Evolutionary conservation across 2,113 vertebrate species (phyloP).

Genomic region (Dasyprocta punctata): DNA sequence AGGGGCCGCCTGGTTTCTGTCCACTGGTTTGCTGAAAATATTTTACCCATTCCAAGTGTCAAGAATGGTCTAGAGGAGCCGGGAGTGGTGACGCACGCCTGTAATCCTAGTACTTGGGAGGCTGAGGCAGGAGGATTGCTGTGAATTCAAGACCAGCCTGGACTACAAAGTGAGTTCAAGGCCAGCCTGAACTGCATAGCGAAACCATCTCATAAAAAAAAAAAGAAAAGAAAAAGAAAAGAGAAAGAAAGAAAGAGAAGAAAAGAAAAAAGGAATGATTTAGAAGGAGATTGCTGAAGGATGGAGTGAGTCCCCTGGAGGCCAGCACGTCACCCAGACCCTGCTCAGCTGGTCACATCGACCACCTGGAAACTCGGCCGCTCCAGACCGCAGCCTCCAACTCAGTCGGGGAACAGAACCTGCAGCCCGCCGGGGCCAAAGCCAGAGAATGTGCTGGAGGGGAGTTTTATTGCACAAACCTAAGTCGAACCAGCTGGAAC

Average conservation of each 20-base stretch:
- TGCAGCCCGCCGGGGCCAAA: not conserved
- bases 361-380: not conserved
- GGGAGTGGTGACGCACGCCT: too few relatives aligned
- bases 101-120: too few relatives aligned
- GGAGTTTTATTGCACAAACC: constrained; percentile 56
- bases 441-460: constrained; percentile 56
- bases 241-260: too few relatives aligned
- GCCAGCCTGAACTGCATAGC: too few relatives aligned
- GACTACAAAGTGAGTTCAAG: too few relatives aligned
- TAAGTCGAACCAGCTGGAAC: constrained; percentile 62
- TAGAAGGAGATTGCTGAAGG: not conserved
- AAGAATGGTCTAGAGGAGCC: not conserved
- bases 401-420: not conserved
- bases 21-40: not conserved
- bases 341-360: not conserved
- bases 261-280: too few relatives aligned
- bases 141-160: too few relatives aligned
- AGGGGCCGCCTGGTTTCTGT: not conserved
- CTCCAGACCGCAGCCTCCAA: not conserved
- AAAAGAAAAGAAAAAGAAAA: too few relatives aligned
- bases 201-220: too few relatives aligned
- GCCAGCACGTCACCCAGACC: not conserved
- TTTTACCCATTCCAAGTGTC: constrained; percentile 9
- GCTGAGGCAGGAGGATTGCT: too few relatives aligned
- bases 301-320: constrained; percentile 5